Percentiles rank a stretch among this genome's conserved stretches.
Conservation (phyloP, 2,797 vertebrate genomes). For the Liasis olivaceus region DNA sequence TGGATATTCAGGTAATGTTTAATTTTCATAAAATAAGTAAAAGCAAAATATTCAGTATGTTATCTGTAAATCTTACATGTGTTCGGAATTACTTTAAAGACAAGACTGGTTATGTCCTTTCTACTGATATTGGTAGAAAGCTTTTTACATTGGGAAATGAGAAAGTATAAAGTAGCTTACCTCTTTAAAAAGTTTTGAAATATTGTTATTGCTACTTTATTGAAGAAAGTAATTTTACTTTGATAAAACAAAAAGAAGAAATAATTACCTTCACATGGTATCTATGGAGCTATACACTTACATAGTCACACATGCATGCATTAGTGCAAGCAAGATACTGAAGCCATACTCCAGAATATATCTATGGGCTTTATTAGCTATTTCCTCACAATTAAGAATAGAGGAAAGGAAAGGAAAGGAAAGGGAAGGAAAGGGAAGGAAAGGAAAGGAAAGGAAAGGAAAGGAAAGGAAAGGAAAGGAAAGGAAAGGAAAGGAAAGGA, state of each 20-base stretch:
- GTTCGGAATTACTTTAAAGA: no score
- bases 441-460: no score
- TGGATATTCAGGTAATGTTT: no score
- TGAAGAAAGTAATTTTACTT: neutral
- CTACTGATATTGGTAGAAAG: no score
- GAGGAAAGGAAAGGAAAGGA: no score
- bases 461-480: no score
- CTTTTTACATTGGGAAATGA: neutral
- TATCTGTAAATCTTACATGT: no score
- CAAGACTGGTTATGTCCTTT: no score
- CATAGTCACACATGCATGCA: neutral
- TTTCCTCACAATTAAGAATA: neutral
- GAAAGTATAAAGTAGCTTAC: neutral
- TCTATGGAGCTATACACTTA: neutral
- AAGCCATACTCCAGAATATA: neutral
- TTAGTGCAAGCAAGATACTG: neutral
- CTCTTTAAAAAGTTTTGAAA: neutral
- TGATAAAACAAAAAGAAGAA: neutral
- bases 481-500: no score
- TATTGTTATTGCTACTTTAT: neutral
- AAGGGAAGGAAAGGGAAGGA: no score
- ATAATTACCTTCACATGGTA: neutral
- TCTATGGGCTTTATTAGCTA: neutral
- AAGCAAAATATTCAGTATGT: no score
- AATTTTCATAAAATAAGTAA: no score